Percentiles rank a stretch among this genome's conserved stretches.
These are phyloP conservation scores for Pseudopodoces humilis DNA, from an alignment of 2,113 vertebrate species.

Conservation along the genomic window DNA sequence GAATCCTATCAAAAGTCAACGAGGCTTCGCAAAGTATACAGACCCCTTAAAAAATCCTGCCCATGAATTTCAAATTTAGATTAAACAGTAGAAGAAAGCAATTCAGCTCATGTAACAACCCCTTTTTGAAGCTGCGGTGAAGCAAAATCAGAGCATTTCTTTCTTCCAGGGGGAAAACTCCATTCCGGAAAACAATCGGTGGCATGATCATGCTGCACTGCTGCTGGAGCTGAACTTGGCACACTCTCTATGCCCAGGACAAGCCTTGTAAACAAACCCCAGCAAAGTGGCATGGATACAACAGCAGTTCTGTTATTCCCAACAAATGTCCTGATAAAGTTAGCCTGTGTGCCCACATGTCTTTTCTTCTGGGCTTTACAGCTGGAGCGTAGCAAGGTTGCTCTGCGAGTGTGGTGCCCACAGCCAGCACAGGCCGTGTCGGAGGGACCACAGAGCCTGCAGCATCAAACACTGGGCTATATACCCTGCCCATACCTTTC, in stretches of 20 bases:
- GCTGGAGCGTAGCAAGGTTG: accelerated
- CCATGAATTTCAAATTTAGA: not conserved
- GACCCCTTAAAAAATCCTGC: not conserved
- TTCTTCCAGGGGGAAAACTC: not conserved
- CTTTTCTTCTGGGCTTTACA: accelerated
- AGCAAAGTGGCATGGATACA: accelerated
- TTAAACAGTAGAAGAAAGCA: not conserved
- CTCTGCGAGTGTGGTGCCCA: accelerated
- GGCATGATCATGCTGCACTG: accelerated
- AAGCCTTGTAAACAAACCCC: not conserved
- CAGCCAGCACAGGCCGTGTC: accelerated
- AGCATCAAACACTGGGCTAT: accelerated
- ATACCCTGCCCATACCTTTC: accelerated
- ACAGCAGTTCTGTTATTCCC: not conserved
- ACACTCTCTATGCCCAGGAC: accelerated
- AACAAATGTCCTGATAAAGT: accelerated
- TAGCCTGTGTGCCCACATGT: accelerated
- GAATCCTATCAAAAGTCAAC: not conserved
- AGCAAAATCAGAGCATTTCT: accelerated
- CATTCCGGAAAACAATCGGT: accelerated
- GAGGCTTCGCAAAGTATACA: not conserved
- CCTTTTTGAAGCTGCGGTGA: not conserved
- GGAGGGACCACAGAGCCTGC: accelerated
- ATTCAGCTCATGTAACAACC: not conserved
- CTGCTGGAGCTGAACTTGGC: not conserved